Evolutionary conservation across 2,888 invertebrate species (phyloP), one percentile per base, ranked within the genome.

Genomic region (Leucozona laternaria): DNA sequence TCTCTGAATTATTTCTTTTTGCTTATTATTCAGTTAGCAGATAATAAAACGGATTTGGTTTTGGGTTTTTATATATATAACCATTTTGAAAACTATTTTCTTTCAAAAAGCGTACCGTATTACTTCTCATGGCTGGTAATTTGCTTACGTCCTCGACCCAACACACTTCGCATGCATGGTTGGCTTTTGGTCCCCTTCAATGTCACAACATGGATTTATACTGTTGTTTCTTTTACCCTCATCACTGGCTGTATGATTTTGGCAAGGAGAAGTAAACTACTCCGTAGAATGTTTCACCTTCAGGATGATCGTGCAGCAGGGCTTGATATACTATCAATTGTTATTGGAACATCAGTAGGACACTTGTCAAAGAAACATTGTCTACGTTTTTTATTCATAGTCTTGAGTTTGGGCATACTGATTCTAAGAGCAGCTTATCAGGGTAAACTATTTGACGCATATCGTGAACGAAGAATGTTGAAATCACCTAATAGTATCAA

Each of bases 371-470:
- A 4, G 1, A 37, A 13, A n/a, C 28, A 17, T 37, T 17, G 4
- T n/a, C 0, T 50, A 6, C 77, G 77, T 0, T 58, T 58, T 17
- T 55, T 3, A 0, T 58, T 77, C 22, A 15, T 68, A 5, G 11
- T 58, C 8, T 50, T 68, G 28, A 68, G 58, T 17, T 43, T 68
- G 0, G 50, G 68, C 7, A 0, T 28, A 28, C 4, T 77, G 1
- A 7, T 77, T 1, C 15, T 77, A 15, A 48, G 77, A 5, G 4
- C 68, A 28, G 48, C 68, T 4, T 77, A 77, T 55, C 77, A 68
- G 8, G 77, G 77, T 0, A 50, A 58, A 50, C 22, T 77, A 2
- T 77, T 77, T 25, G 68, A 77, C 15, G 57, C 77, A 15, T 77
- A 48, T 58, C 48, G 58, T 4, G 13, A 58, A 13, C 11, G 28